Evolutionary conservation across 2,888 invertebrate species (phyloP), one percentile per base, ranked within the genome.

Genomic region (Quadroppia sp.): DNA sequence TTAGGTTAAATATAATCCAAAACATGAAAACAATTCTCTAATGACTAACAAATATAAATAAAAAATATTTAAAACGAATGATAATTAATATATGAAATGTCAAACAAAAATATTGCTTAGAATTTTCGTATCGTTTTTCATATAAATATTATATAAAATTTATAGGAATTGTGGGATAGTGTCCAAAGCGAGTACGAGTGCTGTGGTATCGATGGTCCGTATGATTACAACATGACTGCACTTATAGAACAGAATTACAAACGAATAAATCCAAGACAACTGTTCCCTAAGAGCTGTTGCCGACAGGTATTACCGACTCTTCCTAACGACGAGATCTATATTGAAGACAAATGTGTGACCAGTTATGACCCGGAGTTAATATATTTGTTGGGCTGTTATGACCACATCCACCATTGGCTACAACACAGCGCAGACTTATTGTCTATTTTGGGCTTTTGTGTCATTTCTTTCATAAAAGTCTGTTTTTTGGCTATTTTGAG

Each of bases 401-500:
- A 89, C 78, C 85, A 87, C 76, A 84, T 92, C 76, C 85, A 89
- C 75, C 85, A 86, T 78, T 92, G 92, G 89, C 85, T 92, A 71
- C 85, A 89, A 78, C 87, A 89, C 81, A 90, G 90, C 61, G 91
- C 91, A 71, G 91, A 92, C 81, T 86, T 90, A 76, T 86, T 92
- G 74, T 91, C 82, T 76, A 81, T 90, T 75, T 83, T 91, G 79
- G 92, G 92, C 75, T 92, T 91, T 83, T 92, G 92, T 84, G 91
- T 92, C 77, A 89, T 92, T 80, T 90, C 92, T 80, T 92, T 92
- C 85, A 86, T 92, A 79, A 92, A 92, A 84, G 86, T 92, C 83
- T 91, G 91, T 86, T 92, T 92, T 86, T 88, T 92, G 78, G 91
- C 90, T 76, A 91, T 92, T 79, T 86, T 92, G 79, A 87, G 91